These are phyloP conservation scores for Aurelia aurita DNA, from an alignment of 30 jellyfish, hydroid and myxozoan species.

Conservation along the genomic window DNA sequence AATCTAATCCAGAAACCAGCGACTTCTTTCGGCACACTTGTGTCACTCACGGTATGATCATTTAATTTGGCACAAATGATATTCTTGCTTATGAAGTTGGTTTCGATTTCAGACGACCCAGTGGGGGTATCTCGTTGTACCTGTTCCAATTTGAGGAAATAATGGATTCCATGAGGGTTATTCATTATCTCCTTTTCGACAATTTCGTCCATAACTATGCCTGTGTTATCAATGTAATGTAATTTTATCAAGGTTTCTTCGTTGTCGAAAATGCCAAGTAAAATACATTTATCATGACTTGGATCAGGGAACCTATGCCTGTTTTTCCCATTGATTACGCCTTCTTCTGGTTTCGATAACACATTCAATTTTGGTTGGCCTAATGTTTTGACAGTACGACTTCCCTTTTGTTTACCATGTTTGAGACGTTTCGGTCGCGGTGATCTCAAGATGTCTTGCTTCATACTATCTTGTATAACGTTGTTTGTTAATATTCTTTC, in stretches of 20 bases:
- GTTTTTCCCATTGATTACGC: constrained; percentile 74
- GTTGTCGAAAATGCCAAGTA: constrained; percentile 72
- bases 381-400: constrained; percentile 19
- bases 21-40: constrained; percentile 78
- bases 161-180: constrained; percentile 40
- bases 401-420: constrained; percentile 39
- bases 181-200: constrained; percentile 47
- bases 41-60: constrained; percentile 78
- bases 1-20: constrained; percentile 89
- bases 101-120: constrained; percentile 32
- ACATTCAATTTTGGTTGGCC: constrained; percentile 59
- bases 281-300: constrained; percentile 74
- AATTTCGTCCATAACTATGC: constrained; percentile 49
- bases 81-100: constrained; percentile 15
- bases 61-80: constrained; percentile 66
- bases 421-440: constrained; percentile 62
- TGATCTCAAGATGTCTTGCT: constrained; percentile 36
- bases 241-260: constrained; percentile 58
- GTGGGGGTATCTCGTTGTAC: constrained; percentile 49
- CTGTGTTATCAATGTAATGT: constrained; percentile 46
- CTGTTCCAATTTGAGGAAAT: constrained; percentile 56
- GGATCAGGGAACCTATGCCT: constrained; percentile 90
- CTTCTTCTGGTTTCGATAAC: constrained; percentile 72
- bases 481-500: constrained; percentile 14
- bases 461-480: constrained; percentile 4